Evolutionary conservation across 2,888 invertebrate genomes (phyloP).

Genomic region (Quadriops clusia): DNA sequence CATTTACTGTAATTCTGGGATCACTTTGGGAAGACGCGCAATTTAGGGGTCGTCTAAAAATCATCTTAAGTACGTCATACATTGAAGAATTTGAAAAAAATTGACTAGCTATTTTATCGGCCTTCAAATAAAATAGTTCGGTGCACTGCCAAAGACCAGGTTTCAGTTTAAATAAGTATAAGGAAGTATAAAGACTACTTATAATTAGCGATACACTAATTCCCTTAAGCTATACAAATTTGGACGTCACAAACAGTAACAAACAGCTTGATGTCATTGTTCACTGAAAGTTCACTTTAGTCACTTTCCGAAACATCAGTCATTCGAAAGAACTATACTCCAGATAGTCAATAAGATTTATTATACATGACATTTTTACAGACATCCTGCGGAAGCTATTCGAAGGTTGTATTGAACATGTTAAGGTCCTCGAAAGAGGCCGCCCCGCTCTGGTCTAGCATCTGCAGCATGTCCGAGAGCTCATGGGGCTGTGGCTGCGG

Average conservation of each 20-base stretch:
- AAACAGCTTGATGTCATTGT: conserved; percentile 17
- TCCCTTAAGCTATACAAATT: conserved; percentile 23
- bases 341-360: conserved; percentile 11
- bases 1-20: too few relatives aligned
- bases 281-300: conserved; percentile 12
- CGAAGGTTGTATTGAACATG: conserved; percentile 79
- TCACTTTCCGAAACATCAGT: conserved; percentile 8
- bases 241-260: conserved; percentile 24
- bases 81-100: too few relatives aligned
- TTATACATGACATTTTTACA: conserved; percentile 5
- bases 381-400: conserved; percentile 32
- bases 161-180: too few relatives aligned
- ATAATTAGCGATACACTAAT: conserved; percentile 18
- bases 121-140: too few relatives aligned
- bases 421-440: conserved; percentile 80
- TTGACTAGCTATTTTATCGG: too few relatives aligned
- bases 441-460: conserved; percentile 74
- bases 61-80: too few relatives aligned
- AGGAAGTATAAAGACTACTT: conserved; percentile 18
- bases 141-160: too few relatives aligned
- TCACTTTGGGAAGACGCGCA: too few relatives aligned
- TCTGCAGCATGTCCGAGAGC: conserved; percentile 86
- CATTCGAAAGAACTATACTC: conserved; percentile 11
- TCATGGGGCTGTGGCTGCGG: conserved; percentile 66
- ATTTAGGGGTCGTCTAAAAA: too few relatives aligned